A percentile compares a stretch with the other conserved stretches of the same genome.
Evolutionary conservation across 1,140 invertebrate species (phyloP).

Genomic region (Eriocheir sinensis): DNA sequence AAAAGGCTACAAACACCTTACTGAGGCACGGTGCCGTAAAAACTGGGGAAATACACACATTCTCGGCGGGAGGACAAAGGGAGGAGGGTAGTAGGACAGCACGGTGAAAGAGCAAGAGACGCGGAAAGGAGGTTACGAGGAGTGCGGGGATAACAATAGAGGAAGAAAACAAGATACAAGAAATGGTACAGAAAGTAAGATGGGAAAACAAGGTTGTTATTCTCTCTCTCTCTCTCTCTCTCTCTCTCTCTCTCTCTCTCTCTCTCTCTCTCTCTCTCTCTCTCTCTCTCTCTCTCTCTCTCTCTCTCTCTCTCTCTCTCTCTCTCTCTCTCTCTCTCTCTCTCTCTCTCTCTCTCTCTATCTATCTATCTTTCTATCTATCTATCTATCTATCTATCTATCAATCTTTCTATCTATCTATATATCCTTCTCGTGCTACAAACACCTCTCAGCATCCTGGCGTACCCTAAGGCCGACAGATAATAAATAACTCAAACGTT

Average conservation of each 20-base stretch:
- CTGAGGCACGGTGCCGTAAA: background rate
- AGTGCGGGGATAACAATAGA: background rate
- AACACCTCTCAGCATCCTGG: too few species aligned
- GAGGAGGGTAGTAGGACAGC: background rate
- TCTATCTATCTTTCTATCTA: background rate
- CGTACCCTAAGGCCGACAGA: background rate
- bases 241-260: too few species aligned
- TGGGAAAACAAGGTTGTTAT: too few species aligned
- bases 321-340: slow-evolving; percentile 14
- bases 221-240: too few species aligned
- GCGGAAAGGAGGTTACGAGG: background rate
- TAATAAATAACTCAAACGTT: background rate
- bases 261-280: too few species aligned
- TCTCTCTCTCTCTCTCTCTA: background rate
- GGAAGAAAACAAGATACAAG: too few species aligned
- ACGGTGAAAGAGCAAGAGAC: background rate
- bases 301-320: too few species aligned
- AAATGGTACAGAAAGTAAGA: background rate
- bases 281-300: too few species aligned
- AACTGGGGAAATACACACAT: background rate
- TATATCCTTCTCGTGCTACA: too few species aligned
- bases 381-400: background rate
- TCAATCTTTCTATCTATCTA: background rate
- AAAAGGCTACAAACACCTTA: background rate
- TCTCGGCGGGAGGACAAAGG: background rate